Evolutionary conservation across 2,113 vertebrate genomes (phyloP).

Genomic region (Murina feae): DNA sequence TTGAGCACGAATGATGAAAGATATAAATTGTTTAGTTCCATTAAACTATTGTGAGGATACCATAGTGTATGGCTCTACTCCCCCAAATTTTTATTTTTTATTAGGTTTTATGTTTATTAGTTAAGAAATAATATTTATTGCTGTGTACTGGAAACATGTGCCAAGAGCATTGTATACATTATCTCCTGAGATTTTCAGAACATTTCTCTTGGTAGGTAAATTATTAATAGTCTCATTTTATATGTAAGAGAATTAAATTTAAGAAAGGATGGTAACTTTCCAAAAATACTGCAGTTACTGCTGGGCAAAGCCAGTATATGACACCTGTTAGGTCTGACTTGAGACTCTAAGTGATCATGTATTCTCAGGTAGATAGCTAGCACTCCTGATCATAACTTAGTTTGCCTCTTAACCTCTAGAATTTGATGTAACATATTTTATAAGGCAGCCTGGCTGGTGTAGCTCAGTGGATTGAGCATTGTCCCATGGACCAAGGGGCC

Average conservation of each 20-base stretch:
- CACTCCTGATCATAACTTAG: background rate
- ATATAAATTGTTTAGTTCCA: background rate
- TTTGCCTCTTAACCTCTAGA: background rate
- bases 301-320: background rate
- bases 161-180: background rate
- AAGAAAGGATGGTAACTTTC: background rate
- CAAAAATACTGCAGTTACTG: background rate
- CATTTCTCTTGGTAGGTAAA: background rate
- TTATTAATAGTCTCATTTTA: background rate
- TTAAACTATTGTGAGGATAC: background rate
- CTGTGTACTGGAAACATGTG: background rate
- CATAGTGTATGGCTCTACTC: background rate
- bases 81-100: background rate
- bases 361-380: background rate
- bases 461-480: no score
- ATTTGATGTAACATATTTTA: background rate
- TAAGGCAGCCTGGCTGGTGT: background rate
- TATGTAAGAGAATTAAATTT: background rate
- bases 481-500: no score
- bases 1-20: conserved; percentile 3
- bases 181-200: background rate
- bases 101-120: background rate
- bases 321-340: background rate
- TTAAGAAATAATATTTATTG: background rate
- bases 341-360: background rate